These are phyloP conservation scores for Gavialis gangeticus DNA, from an alignment of 2,113 vertebrate genomes.

Conservation along the genomic window DNA sequence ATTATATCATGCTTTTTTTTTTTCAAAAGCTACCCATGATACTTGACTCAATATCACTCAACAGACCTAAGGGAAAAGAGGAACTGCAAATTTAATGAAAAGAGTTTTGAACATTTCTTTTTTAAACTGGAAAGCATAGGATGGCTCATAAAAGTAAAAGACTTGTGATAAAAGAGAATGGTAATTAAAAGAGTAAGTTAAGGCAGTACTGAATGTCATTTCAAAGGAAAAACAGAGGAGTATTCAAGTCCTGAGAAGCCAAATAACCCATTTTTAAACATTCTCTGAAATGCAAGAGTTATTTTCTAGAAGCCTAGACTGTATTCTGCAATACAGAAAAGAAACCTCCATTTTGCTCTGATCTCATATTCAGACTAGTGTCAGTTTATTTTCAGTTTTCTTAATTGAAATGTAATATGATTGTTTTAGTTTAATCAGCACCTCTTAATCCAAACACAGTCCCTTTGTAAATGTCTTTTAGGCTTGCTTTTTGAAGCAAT, in stretches of 20 bases:
- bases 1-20: conserved; percentile 24
- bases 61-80: neutral
- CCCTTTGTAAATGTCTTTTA: neutral
- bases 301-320: neutral
- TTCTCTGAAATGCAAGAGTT: neutral
- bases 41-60: neutral
- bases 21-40: neutral
- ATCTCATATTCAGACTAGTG: neutral
- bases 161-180: neutral
- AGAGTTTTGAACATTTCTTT: conserved; percentile 1
- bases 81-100: conserved; percentile 16
- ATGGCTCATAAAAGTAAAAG: conserved; percentile 39
- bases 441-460: neutral
- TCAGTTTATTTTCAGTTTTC: conserved; percentile 2
- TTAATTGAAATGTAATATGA: neutral
- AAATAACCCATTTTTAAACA: neutral
- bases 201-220: conserved; percentile 33
- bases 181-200: conserved; percentile 22
- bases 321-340: neutral
- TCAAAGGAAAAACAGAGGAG: conserved; percentile 20
- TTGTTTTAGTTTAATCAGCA: neutral
- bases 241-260: conserved; percentile 35
- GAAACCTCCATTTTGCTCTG: neutral
- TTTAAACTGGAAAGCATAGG: conserved; percentile 44
- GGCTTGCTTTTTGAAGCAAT: neutral